Conservation (phyloP, 2,113 vertebrate genomes). For the Sprattus sprattus region DNA sequence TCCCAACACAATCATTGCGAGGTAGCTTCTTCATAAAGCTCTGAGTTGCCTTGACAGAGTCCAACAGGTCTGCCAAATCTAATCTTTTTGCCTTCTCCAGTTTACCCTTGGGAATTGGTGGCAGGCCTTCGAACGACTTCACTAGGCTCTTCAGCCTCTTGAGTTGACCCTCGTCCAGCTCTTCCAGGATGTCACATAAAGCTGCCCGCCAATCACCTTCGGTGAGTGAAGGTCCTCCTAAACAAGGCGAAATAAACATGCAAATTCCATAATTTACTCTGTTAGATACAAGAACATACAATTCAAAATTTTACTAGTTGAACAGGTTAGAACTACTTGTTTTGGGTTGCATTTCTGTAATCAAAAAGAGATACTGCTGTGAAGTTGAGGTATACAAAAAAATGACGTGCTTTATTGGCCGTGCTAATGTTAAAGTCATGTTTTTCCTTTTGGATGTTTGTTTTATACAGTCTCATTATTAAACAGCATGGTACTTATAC, state of each 20-base stretch:
- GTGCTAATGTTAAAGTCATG: too few relatives aligned
- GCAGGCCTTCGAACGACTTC: background rate
- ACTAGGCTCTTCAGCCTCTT: constrained; percentile 34
- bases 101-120: background rate
- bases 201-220: constrained; percentile 19
- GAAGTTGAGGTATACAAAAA: too few relatives aligned
- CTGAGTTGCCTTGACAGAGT: constrained; percentile 10
- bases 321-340: too few relatives aligned
- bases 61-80: constrained; percentile 20
- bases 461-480: too few relatives aligned
- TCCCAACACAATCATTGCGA: constrained; percentile 35
- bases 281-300: background rate
- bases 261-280: too few relatives aligned
- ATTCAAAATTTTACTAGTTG: background rate
- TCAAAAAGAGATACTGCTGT: too few relatives aligned
- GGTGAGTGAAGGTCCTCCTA: background rate
- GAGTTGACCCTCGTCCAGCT: background rate
- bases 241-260: too few relatives aligned
- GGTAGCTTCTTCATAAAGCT: constrained; percentile 35
- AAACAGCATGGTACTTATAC: too few relatives aligned
- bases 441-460: too few relatives aligned
- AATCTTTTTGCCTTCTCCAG: constrained; percentile 12
- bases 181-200: constrained; percentile 23
- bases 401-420: too few relatives aligned
- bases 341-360: too few relatives aligned